These are phyloP conservation scores for Rhagonycha fulva DNA, from an alignment of 2,888 invertebrate genomes.

Conservation along the genomic window DNA sequence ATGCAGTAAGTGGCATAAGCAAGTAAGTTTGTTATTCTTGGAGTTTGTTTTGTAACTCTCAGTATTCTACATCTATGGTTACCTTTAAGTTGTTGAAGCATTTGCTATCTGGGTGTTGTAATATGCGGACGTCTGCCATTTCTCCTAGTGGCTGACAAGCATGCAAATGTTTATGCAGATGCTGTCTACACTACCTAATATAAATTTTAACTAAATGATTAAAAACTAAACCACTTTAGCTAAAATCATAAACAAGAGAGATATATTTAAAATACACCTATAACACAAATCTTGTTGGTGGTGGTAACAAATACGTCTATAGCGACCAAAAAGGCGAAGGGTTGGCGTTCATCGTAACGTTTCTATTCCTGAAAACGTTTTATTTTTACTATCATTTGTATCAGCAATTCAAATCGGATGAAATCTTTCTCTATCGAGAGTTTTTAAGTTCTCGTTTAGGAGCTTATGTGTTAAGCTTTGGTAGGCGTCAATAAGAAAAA, in stretches of 20 bases:
- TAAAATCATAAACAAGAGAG: neutral
- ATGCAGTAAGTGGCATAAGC: conserved; percentile 13
- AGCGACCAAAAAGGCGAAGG: neutral
- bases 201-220: conserved; percentile 23
- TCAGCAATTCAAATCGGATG: neutral
- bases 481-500: neutral
- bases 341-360: neutral
- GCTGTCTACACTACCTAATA: conserved; percentile 33
- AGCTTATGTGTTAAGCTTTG: neutral
- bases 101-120: conserved; percentile 33
- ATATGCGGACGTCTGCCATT: conserved; percentile 47
- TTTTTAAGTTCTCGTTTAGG: neutral
- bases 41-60: conserved; percentile 21
- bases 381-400: neutral
- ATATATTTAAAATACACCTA: neutral
- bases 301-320: neutral
- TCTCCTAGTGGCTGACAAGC: conserved; percentile 48
- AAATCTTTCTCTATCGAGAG: neutral
- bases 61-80: conserved; percentile 22
- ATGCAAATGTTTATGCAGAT: conserved; percentile 51
- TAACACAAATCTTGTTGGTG: neutral
- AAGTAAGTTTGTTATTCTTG: conserved; percentile 7
- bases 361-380: neutral
- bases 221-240: neutral
- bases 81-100: conserved; percentile 25